Evolutionary conservation across 2,797 vertebrate genomes (phyloP).

Genomic region (Anguilla megastoma): DNA sequence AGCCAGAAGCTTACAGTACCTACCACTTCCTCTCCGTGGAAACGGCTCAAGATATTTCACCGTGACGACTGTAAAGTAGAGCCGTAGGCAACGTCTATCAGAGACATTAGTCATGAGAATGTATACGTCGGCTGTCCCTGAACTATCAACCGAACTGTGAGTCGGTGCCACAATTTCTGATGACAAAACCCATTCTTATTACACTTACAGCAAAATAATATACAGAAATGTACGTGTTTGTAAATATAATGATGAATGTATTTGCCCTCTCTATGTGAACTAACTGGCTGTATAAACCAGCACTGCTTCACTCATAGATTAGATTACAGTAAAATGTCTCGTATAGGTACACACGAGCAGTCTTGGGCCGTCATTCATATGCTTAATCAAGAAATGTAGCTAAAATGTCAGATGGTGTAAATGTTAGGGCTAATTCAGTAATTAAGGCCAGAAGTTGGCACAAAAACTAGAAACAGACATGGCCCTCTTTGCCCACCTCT

Average conservation of each 20-base stretch:
- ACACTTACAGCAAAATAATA: neutral
- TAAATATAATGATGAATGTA: too few species aligned
- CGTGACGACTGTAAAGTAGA: neutral
- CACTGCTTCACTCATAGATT: too few species aligned
- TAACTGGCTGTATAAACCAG: neutral
- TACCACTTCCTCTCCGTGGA: neutral
- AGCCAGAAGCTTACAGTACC: neutral
- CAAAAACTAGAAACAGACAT: too few species aligned
- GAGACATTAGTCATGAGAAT: neutral
- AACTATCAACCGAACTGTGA: neutral
- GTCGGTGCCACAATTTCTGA: neutral
- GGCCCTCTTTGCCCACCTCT: neutral
- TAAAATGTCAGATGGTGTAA: neutral
- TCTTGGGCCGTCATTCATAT: neutral
- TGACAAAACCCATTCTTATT: neutral
- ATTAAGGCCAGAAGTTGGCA: neutral
- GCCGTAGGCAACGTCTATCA: neutral
- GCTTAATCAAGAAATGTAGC: neutral
- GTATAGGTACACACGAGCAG: neutral
- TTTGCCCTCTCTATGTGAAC: neutral
- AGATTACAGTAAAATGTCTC: neutral
- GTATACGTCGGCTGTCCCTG: neutral
- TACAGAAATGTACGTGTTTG: too few species aligned
- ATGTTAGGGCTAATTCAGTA: neutral
- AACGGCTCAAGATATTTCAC: neutral